phyloP scores from a whole-genome alignment of 2,888 invertebrate species.

The Acleris cristana region DNA sequence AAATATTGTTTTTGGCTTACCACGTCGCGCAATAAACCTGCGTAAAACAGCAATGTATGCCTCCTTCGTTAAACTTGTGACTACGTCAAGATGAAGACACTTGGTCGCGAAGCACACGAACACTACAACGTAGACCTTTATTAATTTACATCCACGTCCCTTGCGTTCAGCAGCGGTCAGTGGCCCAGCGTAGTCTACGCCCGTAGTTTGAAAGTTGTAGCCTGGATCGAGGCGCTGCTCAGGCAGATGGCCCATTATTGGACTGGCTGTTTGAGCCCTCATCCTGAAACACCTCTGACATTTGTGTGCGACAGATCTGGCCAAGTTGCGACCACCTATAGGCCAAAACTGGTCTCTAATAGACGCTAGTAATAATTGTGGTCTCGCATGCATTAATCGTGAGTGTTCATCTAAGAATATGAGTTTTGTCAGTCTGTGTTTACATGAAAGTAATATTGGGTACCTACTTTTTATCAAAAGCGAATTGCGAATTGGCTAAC shows the following conservation, averaged over 20 bases:
- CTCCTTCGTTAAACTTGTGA: constrained; percentile 17
- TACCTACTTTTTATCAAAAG: constrained; percentile 2
- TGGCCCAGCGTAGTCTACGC: constrained; percentile 20
- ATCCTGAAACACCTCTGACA: too few relatives aligned
- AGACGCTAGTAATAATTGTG: background rate
- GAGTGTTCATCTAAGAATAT: background rate
- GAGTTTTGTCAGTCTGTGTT: background rate
- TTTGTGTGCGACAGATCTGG: too few relatives aligned
- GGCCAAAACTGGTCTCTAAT: too few relatives aligned
- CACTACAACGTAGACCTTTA: too few relatives aligned
- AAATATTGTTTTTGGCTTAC: constrained; percentile 15
- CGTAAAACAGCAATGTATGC: constrained; percentile 15
- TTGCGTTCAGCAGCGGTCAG: constrained; percentile 18
- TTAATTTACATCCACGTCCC: constrained; percentile 9
- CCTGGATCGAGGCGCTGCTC: too few relatives aligned
- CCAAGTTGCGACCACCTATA: too few relatives aligned
- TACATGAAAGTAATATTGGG: background rate
- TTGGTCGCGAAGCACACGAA: too few relatives aligned
- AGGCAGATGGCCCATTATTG: too few relatives aligned
- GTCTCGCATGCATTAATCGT: constrained; percentile 1
- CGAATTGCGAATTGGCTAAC: background rate
- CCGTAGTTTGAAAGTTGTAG: constrained; percentile 25
- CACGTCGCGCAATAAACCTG: constrained; percentile 34
- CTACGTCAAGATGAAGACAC: constrained; percentile 31
- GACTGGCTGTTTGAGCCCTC: too few relatives aligned